Conservation (phyloP, 2,888 invertebrate species). For the Epistrophella euchroma region DNA sequence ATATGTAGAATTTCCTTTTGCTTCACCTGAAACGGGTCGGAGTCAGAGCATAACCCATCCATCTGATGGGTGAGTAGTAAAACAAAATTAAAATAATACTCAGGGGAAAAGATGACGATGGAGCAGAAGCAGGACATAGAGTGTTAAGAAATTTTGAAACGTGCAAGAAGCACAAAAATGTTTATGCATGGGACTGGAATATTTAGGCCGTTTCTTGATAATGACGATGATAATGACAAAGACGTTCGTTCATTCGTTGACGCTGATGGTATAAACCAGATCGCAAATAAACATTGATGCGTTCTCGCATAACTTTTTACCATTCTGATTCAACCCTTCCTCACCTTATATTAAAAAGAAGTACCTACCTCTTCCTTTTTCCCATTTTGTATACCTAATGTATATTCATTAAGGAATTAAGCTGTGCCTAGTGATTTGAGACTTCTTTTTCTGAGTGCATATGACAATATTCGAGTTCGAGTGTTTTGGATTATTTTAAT, state of each 20-base stretch:
- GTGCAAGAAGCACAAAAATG: conserved; percentile 73
- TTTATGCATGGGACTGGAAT: conserved; percentile 74
- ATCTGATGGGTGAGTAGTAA: conserved; percentile 75
- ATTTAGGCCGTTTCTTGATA: conserved; percentile 75
- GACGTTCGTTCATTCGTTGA: conserved; percentile 40
- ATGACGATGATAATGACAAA: conserved; percentile 71
- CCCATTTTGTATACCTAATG: not conserved
- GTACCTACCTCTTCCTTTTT: not conserved
- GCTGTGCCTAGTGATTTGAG: conserved; percentile 1
- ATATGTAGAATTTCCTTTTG: conserved; percentile 60
- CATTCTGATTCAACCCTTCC: conserved; percentile 10
- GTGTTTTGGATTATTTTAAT: not conserved
- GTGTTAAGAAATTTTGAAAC: conserved; percentile 57
- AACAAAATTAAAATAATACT: conserved; percentile 77
- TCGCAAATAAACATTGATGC: conserved; percentile 75
- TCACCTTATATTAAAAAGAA: not conserved
- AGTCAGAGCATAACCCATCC: conserved; percentile 43
- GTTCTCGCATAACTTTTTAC: conserved; percentile 68
- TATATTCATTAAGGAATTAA: not conserved
- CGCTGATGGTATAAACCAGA: conserved; percentile 60
- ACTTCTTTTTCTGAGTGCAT: conserved; percentile 16
- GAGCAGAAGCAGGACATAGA: conserved; percentile 17
- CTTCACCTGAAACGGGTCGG: not conserved
- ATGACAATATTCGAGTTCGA: conserved; percentile 13
- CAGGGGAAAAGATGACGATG: conserved; percentile 63